Base-by-base conservation (phyloP, 2,113 vertebrate genomes). In the Triplophysa rosa region DNA sequence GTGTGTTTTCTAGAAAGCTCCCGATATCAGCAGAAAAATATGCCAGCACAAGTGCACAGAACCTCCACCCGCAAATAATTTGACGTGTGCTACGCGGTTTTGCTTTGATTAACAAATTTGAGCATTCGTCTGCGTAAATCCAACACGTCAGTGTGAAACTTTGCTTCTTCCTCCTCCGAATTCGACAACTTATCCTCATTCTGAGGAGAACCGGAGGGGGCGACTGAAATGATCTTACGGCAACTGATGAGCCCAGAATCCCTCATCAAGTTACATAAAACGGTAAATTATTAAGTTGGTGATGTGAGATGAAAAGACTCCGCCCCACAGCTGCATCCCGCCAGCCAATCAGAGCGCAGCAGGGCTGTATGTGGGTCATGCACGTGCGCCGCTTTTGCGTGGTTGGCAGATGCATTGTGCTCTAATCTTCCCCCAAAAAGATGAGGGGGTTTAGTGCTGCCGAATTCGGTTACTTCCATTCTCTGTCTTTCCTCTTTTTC, bases 341-440 rank as follows among this genome's bases (percentile, higher is more conserved):
- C 81, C 67, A 88, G 85, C 92, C 91, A 93, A 92, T 92, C 87
- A 84, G 77, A 67, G 58, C 64, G 24, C 80, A 58, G 77, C 79
- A 47, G 75, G 77, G 84, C 87, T 87, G 88, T 92, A 93, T 93
- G 91, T 93, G 89, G 92, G 92, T 93, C 91, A 93, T 80, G 62
- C 89, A 87, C 82, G 87, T 79, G 82, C 89, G 89, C 89, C 89
- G 88, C 88, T 84, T 84, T 88, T 86, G 87, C 86, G 87, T 83
- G 80, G 87, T 86, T 90, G 88, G 86, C 91, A 87, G 88, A 91
- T 85, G 84, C 75, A 87, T 89, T 89, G 84, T 89, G 87, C 90
- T 86, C 70, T 91, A 92, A 90, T 91, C 89, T 82, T 86, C 66
- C 37, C 42, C 56, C 75, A 74, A 29, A 54, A 47, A 42, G 54